Conservation (phyloP, 2,797 vertebrate species). For the Phalloptychus januarius region DNA sequence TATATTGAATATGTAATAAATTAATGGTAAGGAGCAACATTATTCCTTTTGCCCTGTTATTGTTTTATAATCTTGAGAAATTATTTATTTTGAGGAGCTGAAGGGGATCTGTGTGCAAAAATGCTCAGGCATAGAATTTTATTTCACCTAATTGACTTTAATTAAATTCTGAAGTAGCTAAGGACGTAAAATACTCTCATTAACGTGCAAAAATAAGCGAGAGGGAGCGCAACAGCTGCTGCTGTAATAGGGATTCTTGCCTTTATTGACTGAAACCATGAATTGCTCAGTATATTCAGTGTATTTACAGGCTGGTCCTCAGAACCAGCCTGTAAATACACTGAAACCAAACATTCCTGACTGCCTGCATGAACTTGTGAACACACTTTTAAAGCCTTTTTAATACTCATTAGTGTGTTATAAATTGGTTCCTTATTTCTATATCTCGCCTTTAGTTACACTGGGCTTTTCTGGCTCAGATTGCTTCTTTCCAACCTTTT, state of each 20-base stretch:
- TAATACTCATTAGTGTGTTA: slow-evolving; percentile 47
- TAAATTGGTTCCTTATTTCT: slow-evolving; percentile 27
- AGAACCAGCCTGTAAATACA: slow-evolving; percentile 48
- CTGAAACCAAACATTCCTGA: slow-evolving; percentile 50
- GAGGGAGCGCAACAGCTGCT: slow-evolving; percentile 34
- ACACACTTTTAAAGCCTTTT: slow-evolving; percentile 50
- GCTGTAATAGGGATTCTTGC: slow-evolving; percentile 46
- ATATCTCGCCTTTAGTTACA: slow-evolving; percentile 29
- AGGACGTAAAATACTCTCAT: not conserved
- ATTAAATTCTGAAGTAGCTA: slow-evolving; percentile 8
- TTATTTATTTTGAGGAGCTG: not conserved
- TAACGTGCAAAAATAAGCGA: slow-evolving; percentile 40
- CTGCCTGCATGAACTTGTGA: slow-evolving; percentile 44
- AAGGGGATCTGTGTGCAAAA: not conserved
- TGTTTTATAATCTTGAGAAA: not conserved
- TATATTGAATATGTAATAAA: not conserved
- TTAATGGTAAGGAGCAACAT: not conserved
- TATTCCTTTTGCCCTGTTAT: not conserved
- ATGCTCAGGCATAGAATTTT: not conserved
- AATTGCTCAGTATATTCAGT: slow-evolving; percentile 39
- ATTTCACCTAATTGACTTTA: slow-evolving; percentile 4
- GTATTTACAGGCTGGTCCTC: slow-evolving; percentile 16
- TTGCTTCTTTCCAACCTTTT: slow-evolving; percentile 34
- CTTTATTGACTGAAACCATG: slow-evolving; percentile 57
- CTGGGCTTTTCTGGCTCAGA: not conserved